A percentile compares a stretch with the other conserved stretches of the same genome.
These are phyloP conservation scores for Nesidiocoris tenuis DNA, from an alignment of 2,888 invertebrate genomes.

Conservation along the genomic window DNA sequence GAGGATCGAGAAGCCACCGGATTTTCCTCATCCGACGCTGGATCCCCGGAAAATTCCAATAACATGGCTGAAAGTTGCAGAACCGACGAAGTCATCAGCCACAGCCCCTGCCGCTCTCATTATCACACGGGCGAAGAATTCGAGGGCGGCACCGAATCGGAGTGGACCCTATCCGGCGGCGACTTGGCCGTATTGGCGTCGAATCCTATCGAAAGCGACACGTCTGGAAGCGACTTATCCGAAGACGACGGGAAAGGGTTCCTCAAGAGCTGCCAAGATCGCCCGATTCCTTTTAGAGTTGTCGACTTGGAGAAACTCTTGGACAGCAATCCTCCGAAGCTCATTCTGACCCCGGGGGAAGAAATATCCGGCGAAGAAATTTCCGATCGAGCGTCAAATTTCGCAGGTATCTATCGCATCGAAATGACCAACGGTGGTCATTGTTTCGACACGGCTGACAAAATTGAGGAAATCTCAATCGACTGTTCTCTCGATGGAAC, in stretches of 20 bases:
- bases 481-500: too few species aligned
- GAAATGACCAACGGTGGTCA: too few species aligned
- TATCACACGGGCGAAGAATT: constrained; percentile 23
- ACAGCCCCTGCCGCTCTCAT: background rate
- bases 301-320: too few species aligned
- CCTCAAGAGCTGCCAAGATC: background rate
- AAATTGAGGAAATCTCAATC: too few species aligned
- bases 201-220: background rate
- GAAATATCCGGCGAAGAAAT: too few species aligned
- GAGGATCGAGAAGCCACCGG: background rate
- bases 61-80: background rate
- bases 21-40: background rate
- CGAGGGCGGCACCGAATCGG: constrained; percentile 9
- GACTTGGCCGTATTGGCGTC: background rate
- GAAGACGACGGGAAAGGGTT: background rate
- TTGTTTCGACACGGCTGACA: too few species aligned
- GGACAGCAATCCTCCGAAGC: too few species aligned
- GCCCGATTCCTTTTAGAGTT: too few species aligned
- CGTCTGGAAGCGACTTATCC: background rate
- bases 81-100: background rate
- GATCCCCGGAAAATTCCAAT: background rate
- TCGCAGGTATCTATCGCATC: too few species aligned
- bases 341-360: too few species aligned
- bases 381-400: too few species aligned
- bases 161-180: background rate